phyloP scores from a whole-genome alignment of 2,888 invertebrate species.

The Mesorhabditis belari region DNA sequence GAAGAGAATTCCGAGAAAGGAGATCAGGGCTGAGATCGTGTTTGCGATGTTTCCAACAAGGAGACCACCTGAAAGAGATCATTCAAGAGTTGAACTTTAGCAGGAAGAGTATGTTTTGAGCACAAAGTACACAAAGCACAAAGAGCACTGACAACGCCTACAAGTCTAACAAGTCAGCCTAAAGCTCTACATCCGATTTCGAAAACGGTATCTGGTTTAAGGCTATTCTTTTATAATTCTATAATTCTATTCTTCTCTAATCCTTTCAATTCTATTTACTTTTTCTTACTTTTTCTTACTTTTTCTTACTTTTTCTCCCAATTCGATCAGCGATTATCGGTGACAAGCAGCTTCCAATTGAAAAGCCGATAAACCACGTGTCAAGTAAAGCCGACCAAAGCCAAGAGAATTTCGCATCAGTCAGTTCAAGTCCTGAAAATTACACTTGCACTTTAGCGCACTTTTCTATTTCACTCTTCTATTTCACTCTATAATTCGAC shows the following conservation, averaged over 20 bases:
- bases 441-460: no score
- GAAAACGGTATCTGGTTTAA: background rate
- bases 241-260: background rate
- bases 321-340: slow-evolving; percentile 36
- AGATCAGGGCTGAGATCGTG: slow-evolving; percentile 19
- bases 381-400: slow-evolving; percentile 41
- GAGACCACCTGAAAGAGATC: slow-evolving; percentile 17
- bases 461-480: no score
- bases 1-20: slow-evolving; percentile 17
- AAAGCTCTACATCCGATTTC: no score
- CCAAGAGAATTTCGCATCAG: slow-evolving; percentile 30
- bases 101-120: no score
- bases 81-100: background rate
- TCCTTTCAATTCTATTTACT: background rate
- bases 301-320: slow-evolving; percentile 37
- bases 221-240: background rate
- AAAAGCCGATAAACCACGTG: slow-evolving; percentile 40
- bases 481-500: no score
- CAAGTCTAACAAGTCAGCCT: no score
- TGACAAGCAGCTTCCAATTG: slow-evolving; percentile 32
- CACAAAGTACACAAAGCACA: no score
- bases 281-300: background rate
- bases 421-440: background rate
- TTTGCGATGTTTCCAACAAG: slow-evolving; percentile 23
- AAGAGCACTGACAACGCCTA: no score